Evolutionary conservation across 1,140 invertebrate genomes (phyloP).

Genomic region (Scaptodrosophila lebanonensis): DNA sequence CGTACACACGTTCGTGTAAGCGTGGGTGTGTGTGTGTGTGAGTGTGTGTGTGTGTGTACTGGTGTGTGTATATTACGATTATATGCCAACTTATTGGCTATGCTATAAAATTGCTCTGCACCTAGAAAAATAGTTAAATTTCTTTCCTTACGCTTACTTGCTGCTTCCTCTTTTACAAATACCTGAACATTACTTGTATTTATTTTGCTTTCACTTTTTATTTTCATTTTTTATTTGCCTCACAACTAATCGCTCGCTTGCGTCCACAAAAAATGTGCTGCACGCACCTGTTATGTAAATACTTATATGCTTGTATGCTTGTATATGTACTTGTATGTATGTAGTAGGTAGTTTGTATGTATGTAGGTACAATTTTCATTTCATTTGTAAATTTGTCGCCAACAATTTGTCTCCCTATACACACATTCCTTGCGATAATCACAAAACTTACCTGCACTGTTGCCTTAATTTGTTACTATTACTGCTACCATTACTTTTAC

Average conservation of each 20-base stretch:
- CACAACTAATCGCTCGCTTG: no score
- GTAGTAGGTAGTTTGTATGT: background rate
- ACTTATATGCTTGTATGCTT: background rate
- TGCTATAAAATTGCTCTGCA: slow-evolving; percentile 5
- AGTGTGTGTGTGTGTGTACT: no score
- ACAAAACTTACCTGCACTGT: slow-evolving; percentile 32
- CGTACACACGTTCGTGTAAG: no score
- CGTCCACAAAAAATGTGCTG: no score
- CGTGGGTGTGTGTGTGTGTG: no score
- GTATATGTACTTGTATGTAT: slow-evolving; percentile 10
- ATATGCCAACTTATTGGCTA: slow-evolving; percentile 1
- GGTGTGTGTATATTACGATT: no score
- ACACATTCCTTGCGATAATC: slow-evolving; percentile 7
- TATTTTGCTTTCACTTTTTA: background rate
- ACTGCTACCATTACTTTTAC: slow-evolving; percentile 1
- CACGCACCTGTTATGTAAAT: no score
- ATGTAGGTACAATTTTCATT: background rate
- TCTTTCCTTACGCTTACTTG: background rate
- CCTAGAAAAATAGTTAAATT: slow-evolving; percentile 27
- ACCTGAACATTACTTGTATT: no score
- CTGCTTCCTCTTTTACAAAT: background rate
- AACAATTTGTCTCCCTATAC: no score
- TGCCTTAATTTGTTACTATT: slow-evolving; percentile 14
- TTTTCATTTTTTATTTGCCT: background rate
- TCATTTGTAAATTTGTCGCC: background rate